Percentiles rank a stretch among this genome's conserved stretches.
Conservation (phyloP, 2,888 invertebrate species). For the Pristionchus entomophagus region DNA sequence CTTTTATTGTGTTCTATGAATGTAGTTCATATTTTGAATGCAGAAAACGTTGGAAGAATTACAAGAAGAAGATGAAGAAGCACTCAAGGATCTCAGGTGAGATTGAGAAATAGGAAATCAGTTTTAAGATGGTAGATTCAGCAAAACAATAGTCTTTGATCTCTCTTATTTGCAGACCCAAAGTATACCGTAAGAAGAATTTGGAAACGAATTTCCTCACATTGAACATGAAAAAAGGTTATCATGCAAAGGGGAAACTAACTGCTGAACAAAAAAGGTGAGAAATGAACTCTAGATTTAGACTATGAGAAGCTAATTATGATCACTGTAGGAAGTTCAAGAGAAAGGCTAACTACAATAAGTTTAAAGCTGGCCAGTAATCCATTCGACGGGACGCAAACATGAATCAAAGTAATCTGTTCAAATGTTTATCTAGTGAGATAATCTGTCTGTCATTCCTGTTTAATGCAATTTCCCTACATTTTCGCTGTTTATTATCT, state of each 20-base stretch:
- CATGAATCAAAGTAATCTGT: not conserved
- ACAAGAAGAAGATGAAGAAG: not conserved
- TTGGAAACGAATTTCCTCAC: conserved; percentile 60
- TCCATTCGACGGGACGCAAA: no score
- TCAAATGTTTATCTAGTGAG: not conserved
- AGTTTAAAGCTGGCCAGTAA: not conserved
- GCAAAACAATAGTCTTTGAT: not conserved
- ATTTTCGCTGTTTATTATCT: not conserved
- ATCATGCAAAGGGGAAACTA: conserved; percentile 61
- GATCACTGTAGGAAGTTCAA: conserved; percentile 54
- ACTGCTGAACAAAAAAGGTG: conserved; percentile 43
- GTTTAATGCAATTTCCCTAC: not conserved
- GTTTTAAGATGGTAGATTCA: not conserved
- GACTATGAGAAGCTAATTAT: not conserved
- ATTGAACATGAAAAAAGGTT: conserved; percentile 64
- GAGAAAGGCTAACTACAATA: conserved; percentile 60
- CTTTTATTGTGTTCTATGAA: no score
- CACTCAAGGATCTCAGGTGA: not conserved
- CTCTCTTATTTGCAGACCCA: not conserved
- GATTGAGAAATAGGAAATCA: not conserved
- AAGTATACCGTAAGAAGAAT: not conserved
- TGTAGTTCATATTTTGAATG: not conserved
- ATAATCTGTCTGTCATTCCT: not conserved
- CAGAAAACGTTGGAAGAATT: conserved; percentile 2
- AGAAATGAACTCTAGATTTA: no score